Percentiles rank a stretch among this genome's conserved stretches.
Evolutionary conservation across 2,797 vertebrate genomes (phyloP).

Genomic region (Danio kyathit): DNA sequence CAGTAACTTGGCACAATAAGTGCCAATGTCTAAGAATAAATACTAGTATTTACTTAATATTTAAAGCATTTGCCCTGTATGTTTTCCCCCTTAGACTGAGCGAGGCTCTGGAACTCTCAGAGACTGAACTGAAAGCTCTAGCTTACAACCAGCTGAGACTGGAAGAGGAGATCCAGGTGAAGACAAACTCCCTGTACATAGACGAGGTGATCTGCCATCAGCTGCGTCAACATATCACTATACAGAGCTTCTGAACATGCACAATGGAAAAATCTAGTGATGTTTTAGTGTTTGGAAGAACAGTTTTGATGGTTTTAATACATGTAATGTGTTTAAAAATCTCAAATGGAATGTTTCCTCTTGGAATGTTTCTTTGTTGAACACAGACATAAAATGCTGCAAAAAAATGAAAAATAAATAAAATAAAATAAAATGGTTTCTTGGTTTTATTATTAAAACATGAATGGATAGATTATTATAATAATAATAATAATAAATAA

Average conservation of each 20-base stretch:
- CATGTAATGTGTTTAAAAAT: conserved; percentile 2
- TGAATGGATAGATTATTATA: neutral
- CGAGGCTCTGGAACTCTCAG: conserved; percentile 75
- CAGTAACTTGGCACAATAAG: no score
- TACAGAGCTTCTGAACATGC: conserved; percentile 78
- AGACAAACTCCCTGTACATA: conserved; percentile 86
- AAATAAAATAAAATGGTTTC: neutral
- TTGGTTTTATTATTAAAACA: neutral
- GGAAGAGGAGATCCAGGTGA: conserved; percentile 87
- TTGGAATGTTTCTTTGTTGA: neutral
- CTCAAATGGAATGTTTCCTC: neutral
- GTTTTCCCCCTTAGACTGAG: conserved; percentile 75
- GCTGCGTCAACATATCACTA: conserved; percentile 81
- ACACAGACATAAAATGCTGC: neutral
- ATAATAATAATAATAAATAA: no score
- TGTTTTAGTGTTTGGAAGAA: neutral
- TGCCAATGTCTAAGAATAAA: no score
- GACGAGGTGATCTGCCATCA: conserved; percentile 89
- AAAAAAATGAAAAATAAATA: neutral
- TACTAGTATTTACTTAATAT: no score
- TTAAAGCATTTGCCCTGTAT: neutral
- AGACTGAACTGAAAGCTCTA: conserved; percentile 81
- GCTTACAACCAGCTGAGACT: conserved; percentile 81
- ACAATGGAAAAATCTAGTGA: neutral
- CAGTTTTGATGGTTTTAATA: neutral